Percentiles rank a stretch among this genome's conserved stretches.
phyloP scores from a whole-genome alignment of 2,888 invertebrate species.

The Mantis religiosa region DNA sequence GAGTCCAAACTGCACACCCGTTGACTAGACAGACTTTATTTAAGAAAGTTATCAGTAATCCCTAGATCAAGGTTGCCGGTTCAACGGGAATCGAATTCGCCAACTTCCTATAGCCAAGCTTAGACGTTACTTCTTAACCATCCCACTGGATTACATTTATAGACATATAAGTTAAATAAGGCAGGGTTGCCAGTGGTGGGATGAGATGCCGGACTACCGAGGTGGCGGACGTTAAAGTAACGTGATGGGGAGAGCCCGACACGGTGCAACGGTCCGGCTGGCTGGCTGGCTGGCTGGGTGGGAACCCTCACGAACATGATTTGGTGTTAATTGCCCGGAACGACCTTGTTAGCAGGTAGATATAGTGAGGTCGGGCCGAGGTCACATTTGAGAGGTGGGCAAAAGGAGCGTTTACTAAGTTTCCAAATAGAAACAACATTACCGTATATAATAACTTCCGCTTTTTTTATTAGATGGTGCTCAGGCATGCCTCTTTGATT shows the following conservation, averaged over 20 bases:
- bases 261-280: neutral
- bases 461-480: neutral
- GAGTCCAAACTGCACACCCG: too few species aligned
- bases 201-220: neutral
- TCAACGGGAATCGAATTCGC: too few species aligned
- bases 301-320: conserved; percentile 12
- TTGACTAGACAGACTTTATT: too few species aligned
- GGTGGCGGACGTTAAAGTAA: too few species aligned
- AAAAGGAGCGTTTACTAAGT: neutral
- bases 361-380: conserved; percentile 12
- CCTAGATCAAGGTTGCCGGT: too few species aligned
- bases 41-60: too few species aligned
- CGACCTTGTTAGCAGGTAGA: conserved; percentile 30
- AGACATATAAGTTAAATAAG: too few species aligned
- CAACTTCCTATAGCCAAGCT: too few species aligned
- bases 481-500: neutral
- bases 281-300: neutral
- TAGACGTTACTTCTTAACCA: too few species aligned
- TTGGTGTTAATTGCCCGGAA: conserved; percentile 30
- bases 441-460: conserved; percentile 15
- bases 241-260: neutral
- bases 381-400: conserved; percentile 19
- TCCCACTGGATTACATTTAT: too few species aligned
- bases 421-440: conserved; percentile 13
- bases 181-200: too few species aligned